Conservation (phyloP, 2,797 vertebrate genomes). For the Pipistrellus nathusii region DNA sequence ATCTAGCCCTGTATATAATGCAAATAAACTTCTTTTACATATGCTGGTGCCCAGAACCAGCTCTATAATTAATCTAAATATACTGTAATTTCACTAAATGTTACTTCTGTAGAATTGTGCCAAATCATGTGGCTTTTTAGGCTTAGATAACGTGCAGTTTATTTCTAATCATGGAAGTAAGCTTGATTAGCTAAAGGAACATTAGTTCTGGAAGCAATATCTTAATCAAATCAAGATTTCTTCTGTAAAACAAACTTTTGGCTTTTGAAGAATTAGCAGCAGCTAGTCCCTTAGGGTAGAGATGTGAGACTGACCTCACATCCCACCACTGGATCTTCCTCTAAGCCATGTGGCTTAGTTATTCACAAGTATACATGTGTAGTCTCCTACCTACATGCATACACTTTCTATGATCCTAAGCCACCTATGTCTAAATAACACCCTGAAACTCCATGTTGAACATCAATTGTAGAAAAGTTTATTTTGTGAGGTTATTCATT, state of each 20-base stretch:
- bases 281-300: slow-evolving; percentile 86
- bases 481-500: slow-evolving; percentile 85
- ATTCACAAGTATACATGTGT: slow-evolving; percentile 84
- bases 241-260: slow-evolving; percentile 88
- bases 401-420: slow-evolving; percentile 86
- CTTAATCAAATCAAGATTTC: slow-evolving; percentile 89
- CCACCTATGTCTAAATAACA: slow-evolving; percentile 86
- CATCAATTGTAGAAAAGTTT: slow-evolving; percentile 84
- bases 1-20: not conserved
- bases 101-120: slow-evolving; percentile 86
- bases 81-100: slow-evolving; percentile 86
- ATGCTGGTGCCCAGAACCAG: slow-evolving; percentile 81
- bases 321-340: slow-evolving; percentile 82
- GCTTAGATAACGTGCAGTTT: slow-evolving; percentile 85
- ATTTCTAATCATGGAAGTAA: slow-evolving; percentile 81
- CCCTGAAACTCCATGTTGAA: slow-evolving; percentile 84
- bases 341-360: slow-evolving; percentile 82
- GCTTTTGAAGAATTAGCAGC: slow-evolving; percentile 88
- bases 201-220: slow-evolving; percentile 85
- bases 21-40: slow-evolving; percentile 74
- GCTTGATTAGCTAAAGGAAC: slow-evolving; percentile 84
- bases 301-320: slow-evolving; percentile 88
- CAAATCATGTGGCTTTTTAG: slow-evolving; percentile 80
- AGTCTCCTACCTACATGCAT: slow-evolving; percentile 85
- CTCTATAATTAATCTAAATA: slow-evolving; percentile 88